Conservation (phyloP, 2,888 invertebrate species). For the Heliconius ethilla region DNA sequence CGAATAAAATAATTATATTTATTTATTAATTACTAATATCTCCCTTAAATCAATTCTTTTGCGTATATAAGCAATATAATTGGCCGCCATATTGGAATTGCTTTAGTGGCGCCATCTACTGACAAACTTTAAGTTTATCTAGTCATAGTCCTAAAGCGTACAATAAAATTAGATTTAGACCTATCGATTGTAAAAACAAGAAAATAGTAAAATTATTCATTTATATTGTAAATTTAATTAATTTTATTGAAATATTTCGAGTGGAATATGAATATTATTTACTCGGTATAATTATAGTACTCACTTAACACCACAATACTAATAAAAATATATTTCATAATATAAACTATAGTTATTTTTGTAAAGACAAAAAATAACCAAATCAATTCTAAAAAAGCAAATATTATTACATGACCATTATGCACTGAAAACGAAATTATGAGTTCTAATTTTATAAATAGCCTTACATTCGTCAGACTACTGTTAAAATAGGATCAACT, state of each 20-base stretch:
- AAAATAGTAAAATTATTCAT: background rate
- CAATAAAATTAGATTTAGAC: background rate
- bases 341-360: background rate
- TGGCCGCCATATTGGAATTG: constrained; percentile 68
- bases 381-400: background rate
- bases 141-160: constrained; percentile 9
- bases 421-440: background rate
- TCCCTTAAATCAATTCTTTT: background rate
- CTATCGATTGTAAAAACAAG: background rate
- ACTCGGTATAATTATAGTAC: background rate
- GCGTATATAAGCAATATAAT: constrained; percentile 13
- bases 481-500: constrained; percentile 4
- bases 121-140: constrained; percentile 21
- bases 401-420: background rate
- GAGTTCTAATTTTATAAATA: constrained; percentile 15
- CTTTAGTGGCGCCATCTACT: constrained; percentile 40
- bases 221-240: background rate
- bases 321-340: background rate
- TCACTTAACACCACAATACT: background rate
- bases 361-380: background rate
- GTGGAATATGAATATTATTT: background rate
- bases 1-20: background rate
- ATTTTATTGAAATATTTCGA: background rate
- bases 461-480: constrained; percentile 1
- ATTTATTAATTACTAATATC: background rate